Evolutionary conservation across 2,113 vertebrate species (phyloP).

Genomic region (Rhombomys opimus): DNA sequence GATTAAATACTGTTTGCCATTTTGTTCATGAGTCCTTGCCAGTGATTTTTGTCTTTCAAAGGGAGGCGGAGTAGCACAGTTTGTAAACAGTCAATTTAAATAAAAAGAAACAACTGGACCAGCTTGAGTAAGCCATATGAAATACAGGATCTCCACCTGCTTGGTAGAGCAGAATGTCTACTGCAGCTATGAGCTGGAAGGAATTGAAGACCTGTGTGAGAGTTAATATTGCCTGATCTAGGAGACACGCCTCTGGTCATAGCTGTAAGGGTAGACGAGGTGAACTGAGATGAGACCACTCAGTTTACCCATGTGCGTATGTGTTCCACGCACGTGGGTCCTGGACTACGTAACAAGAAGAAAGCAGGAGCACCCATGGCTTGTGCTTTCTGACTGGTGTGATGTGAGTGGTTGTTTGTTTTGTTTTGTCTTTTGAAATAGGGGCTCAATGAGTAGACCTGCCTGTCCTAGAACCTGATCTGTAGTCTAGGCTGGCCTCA

Average conservation of each 20-base stretch:
- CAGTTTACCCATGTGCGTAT: neutral
- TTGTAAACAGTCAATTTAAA: neutral
- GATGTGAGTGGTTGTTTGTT: neutral
- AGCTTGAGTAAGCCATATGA: neutral
- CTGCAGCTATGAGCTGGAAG: neutral
- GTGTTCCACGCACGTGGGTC: neutral
- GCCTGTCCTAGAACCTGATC: neutral
- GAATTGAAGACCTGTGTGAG: neutral
- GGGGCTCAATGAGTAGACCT: neutral
- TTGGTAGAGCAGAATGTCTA: neutral
- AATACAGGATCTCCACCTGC: neutral
- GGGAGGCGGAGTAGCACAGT: neutral
- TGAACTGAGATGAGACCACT: neutral
- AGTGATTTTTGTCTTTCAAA: neutral
- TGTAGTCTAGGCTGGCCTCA: neutral
- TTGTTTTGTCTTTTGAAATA: neutral
- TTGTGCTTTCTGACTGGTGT: neutral
- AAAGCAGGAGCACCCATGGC: neutral
- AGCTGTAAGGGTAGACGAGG: neutral
- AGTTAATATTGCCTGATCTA: neutral
- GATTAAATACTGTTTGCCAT: neutral
- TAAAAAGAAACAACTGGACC: neutral
- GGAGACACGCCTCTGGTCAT: neutral
- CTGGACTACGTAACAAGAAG: neutral
- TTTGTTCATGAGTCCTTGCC: neutral